phyloP scores from a whole-genome alignment of 2,888 invertebrate species.

The Tanytarsus gracilentus region DNA sequence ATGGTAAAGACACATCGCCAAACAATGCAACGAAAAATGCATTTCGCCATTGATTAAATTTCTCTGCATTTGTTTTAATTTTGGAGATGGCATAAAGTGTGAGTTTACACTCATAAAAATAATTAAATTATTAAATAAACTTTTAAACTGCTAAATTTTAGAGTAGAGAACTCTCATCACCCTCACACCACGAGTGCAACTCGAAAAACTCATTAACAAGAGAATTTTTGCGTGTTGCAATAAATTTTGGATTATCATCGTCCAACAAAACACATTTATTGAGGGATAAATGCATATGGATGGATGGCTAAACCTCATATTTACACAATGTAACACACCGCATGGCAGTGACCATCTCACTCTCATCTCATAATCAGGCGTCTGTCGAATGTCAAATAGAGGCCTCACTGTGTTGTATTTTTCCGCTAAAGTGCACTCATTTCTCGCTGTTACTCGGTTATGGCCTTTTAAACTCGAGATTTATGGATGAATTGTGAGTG shows the following conservation, averaged over 20 bases:
- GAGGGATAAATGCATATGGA: neutral
- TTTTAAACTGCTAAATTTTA: too few relatives aligned
- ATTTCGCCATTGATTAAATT: slow-evolving; percentile 2
- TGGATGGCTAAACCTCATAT: neutral
- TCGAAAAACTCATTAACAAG: neutral
- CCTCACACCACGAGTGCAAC: too few relatives aligned
- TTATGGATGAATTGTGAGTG: slow-evolving; percentile 20
- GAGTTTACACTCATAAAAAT: too few relatives aligned
- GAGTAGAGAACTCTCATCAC: too few relatives aligned
- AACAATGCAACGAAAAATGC: neutral
- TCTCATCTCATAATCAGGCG: neutral
- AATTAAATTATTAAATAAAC: too few relatives aligned
- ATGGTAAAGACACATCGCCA: neutral
- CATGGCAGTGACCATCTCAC: slow-evolving; percentile 1
- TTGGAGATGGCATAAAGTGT: too few relatives aligned
- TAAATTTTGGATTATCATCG: slow-evolving; percentile 25
- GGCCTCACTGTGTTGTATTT: slow-evolving; percentile 23
- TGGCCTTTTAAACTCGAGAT: slow-evolving; percentile 27
- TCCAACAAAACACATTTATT: neutral
- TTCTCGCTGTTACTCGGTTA: slow-evolving; percentile 1
- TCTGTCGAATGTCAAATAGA: slow-evolving; percentile 18
- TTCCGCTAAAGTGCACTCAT: slow-evolving; percentile 24
- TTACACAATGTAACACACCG: neutral
- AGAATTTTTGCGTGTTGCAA: neutral
- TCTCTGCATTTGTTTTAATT: too few relatives aligned